Evolutionary conservation across 2,797 vertebrate genomes (phyloP).

Genomic region (Miopithecus talapoin): DNA sequence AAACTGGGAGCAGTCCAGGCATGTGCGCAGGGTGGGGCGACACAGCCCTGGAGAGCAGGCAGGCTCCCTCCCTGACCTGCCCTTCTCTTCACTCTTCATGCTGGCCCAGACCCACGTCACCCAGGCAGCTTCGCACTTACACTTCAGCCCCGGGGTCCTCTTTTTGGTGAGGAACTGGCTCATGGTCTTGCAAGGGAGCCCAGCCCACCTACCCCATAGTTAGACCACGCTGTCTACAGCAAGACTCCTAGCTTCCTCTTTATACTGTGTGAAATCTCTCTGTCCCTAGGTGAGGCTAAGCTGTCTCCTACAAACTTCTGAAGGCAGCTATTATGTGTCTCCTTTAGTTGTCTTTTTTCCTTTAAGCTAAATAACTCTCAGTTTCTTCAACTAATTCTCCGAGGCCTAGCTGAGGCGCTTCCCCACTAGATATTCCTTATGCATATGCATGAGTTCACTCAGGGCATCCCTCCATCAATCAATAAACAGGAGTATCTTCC

Average conservation of each 20-base stretch:
- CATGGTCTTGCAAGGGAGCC: neutral
- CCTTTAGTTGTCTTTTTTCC: neutral
- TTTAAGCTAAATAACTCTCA: neutral
- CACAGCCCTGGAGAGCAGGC: rapidly evolving
- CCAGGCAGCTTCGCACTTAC: rapidly evolving
- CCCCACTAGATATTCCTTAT: neutral
- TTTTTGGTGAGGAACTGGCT: neutral
- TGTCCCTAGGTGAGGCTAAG: too few relatives aligned
- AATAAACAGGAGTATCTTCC: neutral
- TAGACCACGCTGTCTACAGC: too few relatives aligned
- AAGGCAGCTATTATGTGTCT: rapidly evolving
- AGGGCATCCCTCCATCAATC: too few relatives aligned
- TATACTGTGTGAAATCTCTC: rapidly evolving
- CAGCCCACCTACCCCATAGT: neutral
- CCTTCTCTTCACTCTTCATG: neutral
- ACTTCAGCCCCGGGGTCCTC: neutral
- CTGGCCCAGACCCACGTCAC: neutral
- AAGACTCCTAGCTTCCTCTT: neutral
- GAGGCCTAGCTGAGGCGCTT: neutral
- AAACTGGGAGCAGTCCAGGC: neutral
- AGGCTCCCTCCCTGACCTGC: neutral
- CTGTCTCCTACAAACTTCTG: neutral
- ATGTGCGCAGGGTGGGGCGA: neutral
- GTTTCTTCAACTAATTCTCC: neutral
- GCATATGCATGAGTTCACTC: rapidly evolving